These are phyloP conservation scores for Sapajus apella DNA, from an alignment of 2,113 vertebrate genomes.

Conservation along the genomic window DNA sequence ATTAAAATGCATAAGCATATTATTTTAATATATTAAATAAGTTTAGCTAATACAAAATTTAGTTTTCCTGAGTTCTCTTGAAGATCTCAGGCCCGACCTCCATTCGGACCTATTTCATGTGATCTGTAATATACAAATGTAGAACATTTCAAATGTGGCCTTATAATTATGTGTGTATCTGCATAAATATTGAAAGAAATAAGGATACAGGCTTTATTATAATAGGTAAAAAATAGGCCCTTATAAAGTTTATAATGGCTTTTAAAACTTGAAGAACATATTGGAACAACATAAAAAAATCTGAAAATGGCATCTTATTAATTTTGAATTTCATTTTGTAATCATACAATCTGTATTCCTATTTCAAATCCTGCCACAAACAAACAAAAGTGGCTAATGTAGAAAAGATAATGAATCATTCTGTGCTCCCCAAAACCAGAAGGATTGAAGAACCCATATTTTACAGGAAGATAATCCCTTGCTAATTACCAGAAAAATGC, in stretches of 20 bases:
- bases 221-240: background rate
- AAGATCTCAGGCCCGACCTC: background rate
- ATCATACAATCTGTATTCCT: background rate
- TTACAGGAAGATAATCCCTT: background rate
- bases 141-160: background rate
- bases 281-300: background rate
- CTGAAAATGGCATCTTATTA: slow-evolving; percentile 9
- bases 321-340: slow-evolving; percentile 12
- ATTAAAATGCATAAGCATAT: slow-evolving; percentile 13
- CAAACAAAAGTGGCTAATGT: background rate
- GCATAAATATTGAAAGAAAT: slow-evolving; percentile 12
- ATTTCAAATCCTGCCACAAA: slow-evolving; percentile 33
- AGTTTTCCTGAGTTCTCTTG: background rate
- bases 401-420: background rate
- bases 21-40: slow-evolving; percentile 8
- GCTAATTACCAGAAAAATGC: background rate
- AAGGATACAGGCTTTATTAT: background rate
- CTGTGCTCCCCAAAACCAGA: background rate
- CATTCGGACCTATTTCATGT: background rate
- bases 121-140: background rate
- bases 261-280: slow-evolving; percentile 31
- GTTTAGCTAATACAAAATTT: background rate
- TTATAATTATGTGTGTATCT: background rate
- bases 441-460: background rate
- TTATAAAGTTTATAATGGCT: background rate